phyloP scores from a whole-genome alignment of 1,140 invertebrate species.

The Propsilocerus akamusi region DNA sequence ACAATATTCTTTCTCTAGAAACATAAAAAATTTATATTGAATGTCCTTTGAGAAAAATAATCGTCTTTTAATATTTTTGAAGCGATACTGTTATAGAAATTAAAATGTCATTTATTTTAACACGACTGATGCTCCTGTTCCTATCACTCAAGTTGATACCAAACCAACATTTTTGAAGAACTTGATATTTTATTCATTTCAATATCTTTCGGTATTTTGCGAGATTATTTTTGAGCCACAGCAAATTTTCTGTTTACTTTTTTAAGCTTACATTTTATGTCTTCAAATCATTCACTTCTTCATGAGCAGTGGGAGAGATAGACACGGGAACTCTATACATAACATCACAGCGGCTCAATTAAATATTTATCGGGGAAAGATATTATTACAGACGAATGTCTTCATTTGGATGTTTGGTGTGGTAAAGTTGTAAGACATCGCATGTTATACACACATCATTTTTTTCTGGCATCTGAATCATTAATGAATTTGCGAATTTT shows the following conservation, averaged over 20 bases:
- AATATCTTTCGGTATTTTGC: neutral
- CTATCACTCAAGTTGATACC: neutral
- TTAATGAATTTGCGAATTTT: neutral
- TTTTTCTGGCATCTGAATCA: too few species aligned
- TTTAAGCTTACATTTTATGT: neutral
- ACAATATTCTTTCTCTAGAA: too few species aligned
- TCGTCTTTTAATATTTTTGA: too few species aligned
- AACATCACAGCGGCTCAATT: neutral
- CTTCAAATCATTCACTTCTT: neutral
- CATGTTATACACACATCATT: neutral
- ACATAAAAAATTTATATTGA: too few species aligned
- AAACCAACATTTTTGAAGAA: neutral
- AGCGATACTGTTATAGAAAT: neutral
- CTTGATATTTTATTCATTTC: constrained; percentile 4
- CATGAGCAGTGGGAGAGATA: neutral
- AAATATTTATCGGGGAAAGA: constrained; percentile 1
- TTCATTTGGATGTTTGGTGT: neutral
- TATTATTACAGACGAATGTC: neutral
- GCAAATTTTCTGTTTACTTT: too few species aligned
- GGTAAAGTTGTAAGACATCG: neutral
- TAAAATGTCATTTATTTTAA: neutral
- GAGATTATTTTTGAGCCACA: too few species aligned
- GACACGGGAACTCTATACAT: neutral
- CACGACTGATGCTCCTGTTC: neutral
- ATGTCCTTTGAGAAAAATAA: too few species aligned